These are phyloP conservation scores for Mamestra configurata DNA, from an alignment of 1,140 invertebrate genomes.

Conservation along the genomic window DNA sequence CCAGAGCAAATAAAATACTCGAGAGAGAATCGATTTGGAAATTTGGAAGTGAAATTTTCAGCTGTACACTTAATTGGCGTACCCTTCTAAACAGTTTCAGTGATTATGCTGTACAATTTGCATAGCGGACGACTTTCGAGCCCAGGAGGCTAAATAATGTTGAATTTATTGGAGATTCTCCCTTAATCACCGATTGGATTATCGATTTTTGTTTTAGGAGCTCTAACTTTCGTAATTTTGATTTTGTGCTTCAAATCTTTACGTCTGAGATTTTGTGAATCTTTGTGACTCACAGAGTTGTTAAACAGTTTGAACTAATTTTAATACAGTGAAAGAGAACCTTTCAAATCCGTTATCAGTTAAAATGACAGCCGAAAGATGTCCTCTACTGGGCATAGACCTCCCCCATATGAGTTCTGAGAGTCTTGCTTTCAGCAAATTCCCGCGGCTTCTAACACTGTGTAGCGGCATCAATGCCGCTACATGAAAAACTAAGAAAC, in stretches of 20 bases:
- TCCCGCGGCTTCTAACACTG: too few species aligned
- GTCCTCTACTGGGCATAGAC: too few species aligned
- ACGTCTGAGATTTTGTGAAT: not conserved
- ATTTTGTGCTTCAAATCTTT: not conserved
- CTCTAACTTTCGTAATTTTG: not conserved
- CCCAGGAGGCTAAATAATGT: slow-evolving; percentile 37
- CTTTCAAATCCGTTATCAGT: too few species aligned
- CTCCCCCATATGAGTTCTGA: too few species aligned
- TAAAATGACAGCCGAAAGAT: too few species aligned
- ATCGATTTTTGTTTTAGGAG: slow-evolving; percentile 32
- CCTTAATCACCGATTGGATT: slow-evolving; percentile 38
- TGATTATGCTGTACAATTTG: slow-evolving; percentile 71
- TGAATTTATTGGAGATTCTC: slow-evolving; percentile 51
- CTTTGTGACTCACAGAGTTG: too few species aligned
- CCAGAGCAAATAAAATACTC: slow-evolving; percentile 54
- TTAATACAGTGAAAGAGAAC: too few species aligned
- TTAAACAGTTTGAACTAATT: too few species aligned
- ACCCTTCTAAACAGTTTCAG: slow-evolving; percentile 68
- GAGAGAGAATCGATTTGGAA: slow-evolving; percentile 59
- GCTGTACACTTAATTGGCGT: slow-evolving; percentile 69
- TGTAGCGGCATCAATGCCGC: too few species aligned
- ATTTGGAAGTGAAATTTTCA: slow-evolving; percentile 70
- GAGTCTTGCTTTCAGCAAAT: too few species aligned
- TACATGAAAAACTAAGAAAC: too few species aligned
- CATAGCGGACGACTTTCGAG: slow-evolving; percentile 55